Evolutionary conservation across 2,113 vertebrate species (phyloP).

Genomic region (Saguinus imperator): DNA sequence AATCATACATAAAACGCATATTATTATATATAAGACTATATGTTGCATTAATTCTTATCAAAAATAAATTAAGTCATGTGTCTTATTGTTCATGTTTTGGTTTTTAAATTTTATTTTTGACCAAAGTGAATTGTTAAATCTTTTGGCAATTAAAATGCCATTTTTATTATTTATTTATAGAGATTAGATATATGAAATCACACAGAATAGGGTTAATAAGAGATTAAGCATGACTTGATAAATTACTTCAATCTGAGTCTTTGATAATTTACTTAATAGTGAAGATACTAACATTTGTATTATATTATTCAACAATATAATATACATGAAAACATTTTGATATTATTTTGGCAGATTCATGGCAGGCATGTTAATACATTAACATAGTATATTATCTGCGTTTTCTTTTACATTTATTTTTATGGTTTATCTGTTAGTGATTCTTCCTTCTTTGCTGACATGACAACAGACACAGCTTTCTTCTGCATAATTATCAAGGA

Average conservation of each 20-base stretch:
- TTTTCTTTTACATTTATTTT: not conserved
- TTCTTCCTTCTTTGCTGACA: conserved; percentile 12
- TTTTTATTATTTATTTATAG: conserved; percentile 20
- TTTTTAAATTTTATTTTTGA: not conserved
- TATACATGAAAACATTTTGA: not conserved
- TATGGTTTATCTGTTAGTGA: not conserved
- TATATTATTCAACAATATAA: not conserved
- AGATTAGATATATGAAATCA: not conserved
- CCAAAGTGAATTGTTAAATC: not conserved
- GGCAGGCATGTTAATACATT: not conserved
- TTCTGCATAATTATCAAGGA: not conserved
- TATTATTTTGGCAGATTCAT: conserved; percentile 16
- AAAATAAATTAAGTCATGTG: not conserved
- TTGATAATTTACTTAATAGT: not conserved
- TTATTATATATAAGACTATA: not conserved
- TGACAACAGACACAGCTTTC: not conserved
- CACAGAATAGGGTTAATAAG: not conserved
- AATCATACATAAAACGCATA: not conserved
- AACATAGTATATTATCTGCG: not conserved
- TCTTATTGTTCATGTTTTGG: not conserved
- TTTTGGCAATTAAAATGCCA: not conserved
- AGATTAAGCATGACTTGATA: not conserved
- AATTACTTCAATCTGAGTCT: not conserved
- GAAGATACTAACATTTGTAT: not conserved
- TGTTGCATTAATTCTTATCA: not conserved